Evolutionary conservation across 2,888 invertebrate genomes (phyloP).

Genomic region (Liposcelis brunnea): DNA sequence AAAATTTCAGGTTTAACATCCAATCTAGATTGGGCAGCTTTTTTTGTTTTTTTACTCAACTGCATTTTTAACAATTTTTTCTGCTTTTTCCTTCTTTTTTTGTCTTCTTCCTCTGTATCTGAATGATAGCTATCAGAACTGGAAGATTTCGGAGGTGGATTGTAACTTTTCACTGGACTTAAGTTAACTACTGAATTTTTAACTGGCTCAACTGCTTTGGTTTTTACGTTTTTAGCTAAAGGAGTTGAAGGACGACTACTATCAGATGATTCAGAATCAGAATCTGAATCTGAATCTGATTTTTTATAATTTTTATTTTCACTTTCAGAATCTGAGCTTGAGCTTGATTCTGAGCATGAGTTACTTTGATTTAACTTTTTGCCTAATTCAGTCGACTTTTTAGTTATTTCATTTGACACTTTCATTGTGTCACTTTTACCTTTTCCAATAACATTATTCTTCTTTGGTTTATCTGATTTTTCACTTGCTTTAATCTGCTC

Average conservation of each 20-base stretch:
- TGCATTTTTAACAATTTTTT: background rate
- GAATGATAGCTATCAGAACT: constrained; percentile 8
- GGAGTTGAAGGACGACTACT: background rate
- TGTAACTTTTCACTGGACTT: background rate
- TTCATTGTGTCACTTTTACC: no score
- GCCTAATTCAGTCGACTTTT: no score
- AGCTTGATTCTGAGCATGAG: background rate
- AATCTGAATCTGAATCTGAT: background rate
- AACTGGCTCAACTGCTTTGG: background rate
- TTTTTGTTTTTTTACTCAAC: background rate
- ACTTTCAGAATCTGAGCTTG: constrained; percentile 1
- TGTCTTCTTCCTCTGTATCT: constrained; percentile 6
- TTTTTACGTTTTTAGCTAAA: background rate
- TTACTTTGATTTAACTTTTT: no score
- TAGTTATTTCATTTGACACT: no score
- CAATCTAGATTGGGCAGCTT: background rate
- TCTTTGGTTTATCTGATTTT: no score
- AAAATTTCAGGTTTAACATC: no score
- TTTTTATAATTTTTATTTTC: no score
- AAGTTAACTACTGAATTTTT: background rate
- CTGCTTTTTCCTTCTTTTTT: constrained; percentile 5
- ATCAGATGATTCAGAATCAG: background rate
- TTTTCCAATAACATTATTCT: no score
- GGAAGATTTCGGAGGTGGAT: background rate
- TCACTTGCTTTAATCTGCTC: no score